Evolutionary conservation across 2,797 vertebrate genomes (phyloP).

Genomic region (Glossophaga mutica): DNA sequence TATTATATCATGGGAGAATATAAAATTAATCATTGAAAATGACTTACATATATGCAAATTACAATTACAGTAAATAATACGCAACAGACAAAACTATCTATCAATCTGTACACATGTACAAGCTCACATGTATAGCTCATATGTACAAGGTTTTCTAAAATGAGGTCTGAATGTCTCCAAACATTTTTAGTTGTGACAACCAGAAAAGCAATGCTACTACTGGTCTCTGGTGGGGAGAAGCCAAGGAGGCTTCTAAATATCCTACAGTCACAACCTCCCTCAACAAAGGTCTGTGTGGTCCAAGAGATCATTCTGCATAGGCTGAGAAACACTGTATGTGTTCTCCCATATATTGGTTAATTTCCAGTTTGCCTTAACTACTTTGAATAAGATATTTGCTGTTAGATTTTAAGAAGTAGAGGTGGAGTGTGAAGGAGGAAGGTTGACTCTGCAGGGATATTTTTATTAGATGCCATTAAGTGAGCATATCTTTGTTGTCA

Average conservation of each 20-base stretch:
- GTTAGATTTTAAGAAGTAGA: not conserved
- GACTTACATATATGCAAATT: not conserved
- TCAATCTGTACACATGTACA: not conserved
- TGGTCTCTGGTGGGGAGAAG: not conserved
- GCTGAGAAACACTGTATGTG: not conserved
- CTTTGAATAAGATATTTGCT: not conserved
- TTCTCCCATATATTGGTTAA: not conserved
- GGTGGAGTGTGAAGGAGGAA: not conserved
- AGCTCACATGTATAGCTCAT: not conserved
- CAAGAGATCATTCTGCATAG: not conserved
- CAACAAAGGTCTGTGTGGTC: not conserved
- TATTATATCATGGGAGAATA: not conserved
- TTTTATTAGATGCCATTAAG: not conserved
- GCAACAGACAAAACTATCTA: not conserved
- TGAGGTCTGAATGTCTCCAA: not conserved
- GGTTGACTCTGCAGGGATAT: not conserved
- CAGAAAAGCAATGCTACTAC: not conserved
- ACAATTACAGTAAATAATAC: not conserved
- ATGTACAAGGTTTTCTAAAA: not conserved
- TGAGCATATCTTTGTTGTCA: not conserved
- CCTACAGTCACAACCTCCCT: not conserved
- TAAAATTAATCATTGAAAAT: slow-evolving; percentile 30
- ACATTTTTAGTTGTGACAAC: not conserved
- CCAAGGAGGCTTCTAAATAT: not conserved
- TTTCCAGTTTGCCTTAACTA: not conserved